Base-by-base conservation (phyloP, 2,888 invertebrate genomes). In the Psylliodes chrysocephalus region DNA sequence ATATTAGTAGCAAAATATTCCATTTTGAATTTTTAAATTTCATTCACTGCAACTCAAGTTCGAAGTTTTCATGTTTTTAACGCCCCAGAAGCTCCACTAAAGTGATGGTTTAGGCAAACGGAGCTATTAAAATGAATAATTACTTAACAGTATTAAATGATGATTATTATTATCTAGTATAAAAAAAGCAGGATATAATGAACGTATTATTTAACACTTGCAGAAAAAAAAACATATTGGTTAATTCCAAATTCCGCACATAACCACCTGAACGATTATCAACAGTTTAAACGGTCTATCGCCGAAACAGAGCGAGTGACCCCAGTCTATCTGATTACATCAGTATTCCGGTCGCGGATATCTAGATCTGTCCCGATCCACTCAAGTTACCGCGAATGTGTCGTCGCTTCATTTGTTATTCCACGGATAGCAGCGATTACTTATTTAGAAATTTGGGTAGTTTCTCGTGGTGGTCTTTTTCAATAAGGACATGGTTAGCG, bases 241-340 rank as follows among this genome's bases (percentile, higher is more conserved):
- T n/a, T 7, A 2, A 33, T 33, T 33, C 33, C 8, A 2, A 38
- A 38, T 38, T 38, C 67, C 17, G 25, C 53, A 63, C 67, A 66
- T 60, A 61, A 28, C 25, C 38, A 8, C 49, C 28, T 2, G 28
- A 38, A 25, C 67, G 75, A 78, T 78, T 78, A 78, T 75, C 77
- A 77, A 76, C 74, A 75, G 74, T 75, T 76, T 77, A 77, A 69
- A 69, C 73, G 67, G 69, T 60, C 30, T 51, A 70, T 42, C 4
- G 25, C 40, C 19, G 8, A 14, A 38, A 25, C 10, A 5, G 14
- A 17, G 14, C 19, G 8, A 55, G 19, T 55, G 55, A 46, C 65
- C 67, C 65, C 57, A 59, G 62, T 59, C 69, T 74, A 78, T 77
- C 78, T 79, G 79, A 79, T 79, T 79, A 79, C 79, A 80, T 80